These are phyloP conservation scores for Chalcosyrphus nemorum DNA, from an alignment of 2,888 invertebrate genomes.

Conservation along the genomic window DNA sequence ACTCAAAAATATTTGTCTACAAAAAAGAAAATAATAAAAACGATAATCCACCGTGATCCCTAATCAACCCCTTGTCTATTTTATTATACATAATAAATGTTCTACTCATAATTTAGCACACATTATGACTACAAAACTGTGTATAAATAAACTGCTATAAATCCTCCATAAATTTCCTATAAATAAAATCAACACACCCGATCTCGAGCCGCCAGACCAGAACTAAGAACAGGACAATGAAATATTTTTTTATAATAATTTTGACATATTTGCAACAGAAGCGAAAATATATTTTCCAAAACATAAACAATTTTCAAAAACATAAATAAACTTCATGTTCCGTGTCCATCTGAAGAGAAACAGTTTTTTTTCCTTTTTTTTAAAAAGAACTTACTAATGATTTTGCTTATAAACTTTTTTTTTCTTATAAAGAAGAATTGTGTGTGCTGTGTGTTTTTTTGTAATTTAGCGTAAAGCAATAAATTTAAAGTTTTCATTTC, in stretches of 20 bases:
- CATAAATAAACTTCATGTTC: constrained; percentile 58
- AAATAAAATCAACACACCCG: constrained; percentile 16
- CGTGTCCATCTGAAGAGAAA: background rate
- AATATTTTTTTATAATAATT: constrained; percentile 36
- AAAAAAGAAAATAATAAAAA: background rate
- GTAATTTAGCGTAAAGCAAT: constrained; percentile 54
- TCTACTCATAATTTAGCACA: constrained; percentile 39
- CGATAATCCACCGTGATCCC: constrained; percentile 47
- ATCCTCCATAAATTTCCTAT: constrained; percentile 37
- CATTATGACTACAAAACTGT: constrained; percentile 18
- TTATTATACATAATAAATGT: constrained; percentile 37
- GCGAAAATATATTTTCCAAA: constrained; percentile 12
- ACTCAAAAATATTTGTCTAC: background rate
- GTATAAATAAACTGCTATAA: constrained; percentile 39
- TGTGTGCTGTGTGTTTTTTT: no score
- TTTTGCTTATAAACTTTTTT: background rate
- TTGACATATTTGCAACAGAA: constrained; percentile 56
- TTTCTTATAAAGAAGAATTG: constrained; percentile 16
- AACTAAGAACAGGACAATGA: constrained; percentile 7
- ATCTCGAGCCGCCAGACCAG: background rate
- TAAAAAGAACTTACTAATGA: constrained; percentile 2
- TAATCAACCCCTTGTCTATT: constrained; percentile 55
- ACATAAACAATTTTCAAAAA: constrained; percentile 58
- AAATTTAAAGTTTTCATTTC: constrained; percentile 40
- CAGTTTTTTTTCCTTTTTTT: no score